Conservation (phyloP, 2,113 vertebrate species). For the Dicrurus megarhynchus region DNA sequence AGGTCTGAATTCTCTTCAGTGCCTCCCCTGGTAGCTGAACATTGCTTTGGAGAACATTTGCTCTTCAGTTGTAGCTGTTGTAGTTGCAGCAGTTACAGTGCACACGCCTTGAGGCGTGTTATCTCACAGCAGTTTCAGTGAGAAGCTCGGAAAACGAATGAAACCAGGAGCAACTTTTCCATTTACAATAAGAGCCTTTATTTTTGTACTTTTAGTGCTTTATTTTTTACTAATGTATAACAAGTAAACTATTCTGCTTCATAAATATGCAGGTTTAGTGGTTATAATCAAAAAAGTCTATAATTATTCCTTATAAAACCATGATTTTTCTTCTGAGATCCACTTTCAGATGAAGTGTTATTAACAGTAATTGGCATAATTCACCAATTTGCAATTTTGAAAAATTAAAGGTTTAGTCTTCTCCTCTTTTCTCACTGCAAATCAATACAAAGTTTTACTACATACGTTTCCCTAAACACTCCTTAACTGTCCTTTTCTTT, state of each 20-base stretch:
- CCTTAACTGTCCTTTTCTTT: neutral
- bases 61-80: neutral
- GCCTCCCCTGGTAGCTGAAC: neutral
- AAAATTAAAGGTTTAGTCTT: neutral
- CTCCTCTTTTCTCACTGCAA: neutral
- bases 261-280: neutral
- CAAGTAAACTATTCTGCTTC: neutral
- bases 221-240: neutral
- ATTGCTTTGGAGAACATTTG: neutral
- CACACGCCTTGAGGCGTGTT: accelerated
- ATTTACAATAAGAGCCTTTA: neutral
- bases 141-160: neutral
- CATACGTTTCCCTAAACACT: neutral
- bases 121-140: neutral
- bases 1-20: neutral
- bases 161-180: neutral
- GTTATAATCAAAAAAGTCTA: neutral
- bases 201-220: neutral
- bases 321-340: neutral
- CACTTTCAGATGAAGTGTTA: neutral
- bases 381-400: neutral
- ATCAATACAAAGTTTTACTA: neutral
- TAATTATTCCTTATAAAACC: neutral
- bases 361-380: neutral
- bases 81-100: neutral